phyloP scores from a whole-genome alignment of 2,888 invertebrate genomes.

The Caradrina clavipalpis region DNA sequence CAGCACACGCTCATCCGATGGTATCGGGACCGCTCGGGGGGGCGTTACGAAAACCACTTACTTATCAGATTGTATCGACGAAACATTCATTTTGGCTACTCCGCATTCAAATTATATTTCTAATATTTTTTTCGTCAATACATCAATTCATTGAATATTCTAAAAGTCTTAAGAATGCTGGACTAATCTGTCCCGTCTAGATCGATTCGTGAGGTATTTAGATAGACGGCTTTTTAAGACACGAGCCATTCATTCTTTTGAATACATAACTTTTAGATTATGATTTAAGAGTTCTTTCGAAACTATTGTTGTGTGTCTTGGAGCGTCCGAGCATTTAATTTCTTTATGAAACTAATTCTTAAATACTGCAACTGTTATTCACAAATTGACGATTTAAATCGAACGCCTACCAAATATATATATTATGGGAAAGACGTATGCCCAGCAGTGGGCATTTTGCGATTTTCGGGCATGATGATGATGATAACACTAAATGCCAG shows the following conservation, averaged over 20 bases:
- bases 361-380: background rate
- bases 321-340: background rate
- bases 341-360: background rate
- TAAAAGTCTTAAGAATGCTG: slow-evolving; percentile 65
- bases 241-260: slow-evolving; percentile 38
- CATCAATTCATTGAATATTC: slow-evolving; percentile 65
- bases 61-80: slow-evolving; percentile 86
- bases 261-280: slow-evolving; percentile 33
- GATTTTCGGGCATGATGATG: too few species aligned
- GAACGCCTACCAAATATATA: too few species aligned
- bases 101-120: slow-evolving; percentile 75
- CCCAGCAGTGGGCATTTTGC: too few species aligned
- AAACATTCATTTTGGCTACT: slow-evolving; percentile 87
- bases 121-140: slow-evolving; percentile 51
- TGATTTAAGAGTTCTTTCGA: slow-evolving; percentile 38
- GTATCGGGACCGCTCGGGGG: slow-evolving; percentile 82
- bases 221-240: slow-evolving; percentile 34
- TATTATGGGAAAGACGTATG: too few species aligned
- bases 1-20: slow-evolving; percentile 82
- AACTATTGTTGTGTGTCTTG: slow-evolving; percentile 23
- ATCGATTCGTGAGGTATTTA: slow-evolving; percentile 56
- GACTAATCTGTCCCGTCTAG: slow-evolving; percentile 66
- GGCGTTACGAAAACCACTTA: slow-evolving; percentile 90
- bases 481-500: too few species aligned
- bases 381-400: too few species aligned